Evolutionary conservation across 2,888 invertebrate genomes (phyloP).

Genomic region (Mesochorus sp.): DNA sequence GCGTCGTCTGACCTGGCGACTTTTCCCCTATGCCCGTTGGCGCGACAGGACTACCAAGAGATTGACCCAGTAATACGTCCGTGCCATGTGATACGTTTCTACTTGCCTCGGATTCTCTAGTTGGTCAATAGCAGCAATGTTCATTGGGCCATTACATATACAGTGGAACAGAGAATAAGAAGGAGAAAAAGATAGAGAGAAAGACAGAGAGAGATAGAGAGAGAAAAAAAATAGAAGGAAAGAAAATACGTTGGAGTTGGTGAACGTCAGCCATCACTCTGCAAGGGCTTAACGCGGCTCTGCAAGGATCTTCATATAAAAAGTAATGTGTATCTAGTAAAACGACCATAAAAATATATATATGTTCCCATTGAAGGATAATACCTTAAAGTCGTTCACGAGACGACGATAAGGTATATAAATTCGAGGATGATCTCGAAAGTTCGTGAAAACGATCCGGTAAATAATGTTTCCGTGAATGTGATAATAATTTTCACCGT

Average conservation of each 20-base stretch:
- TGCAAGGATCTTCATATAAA: conserved; percentile 15
- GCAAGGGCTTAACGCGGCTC: neutral
- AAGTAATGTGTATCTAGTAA: neutral
- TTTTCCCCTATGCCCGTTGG: conserved; percentile 3
- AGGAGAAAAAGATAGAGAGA: no score
- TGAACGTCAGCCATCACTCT: neutral
- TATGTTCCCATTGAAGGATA: neutral
- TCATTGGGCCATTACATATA: neutral
- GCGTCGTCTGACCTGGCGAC: conserved; percentile 19
- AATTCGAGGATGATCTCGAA: neutral
- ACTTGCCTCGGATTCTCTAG: neutral
- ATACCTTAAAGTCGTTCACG: neutral
- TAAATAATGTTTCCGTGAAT: neutral
- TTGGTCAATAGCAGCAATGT: neutral
- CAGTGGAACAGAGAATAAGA: neutral
- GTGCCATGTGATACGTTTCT: conserved; percentile 27
- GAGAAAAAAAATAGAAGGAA: neutral
- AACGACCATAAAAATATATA: neutral
- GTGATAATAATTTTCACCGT: neutral
- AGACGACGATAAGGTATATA: neutral
- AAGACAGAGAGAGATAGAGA: no score
- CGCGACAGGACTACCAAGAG: neutral
- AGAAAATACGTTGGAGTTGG: neutral
- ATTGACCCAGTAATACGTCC: neutral
- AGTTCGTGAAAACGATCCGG: neutral